phyloP scores from a whole-genome alignment of 1,140 invertebrate species.

The Oryctes rhinoceros region DNA sequence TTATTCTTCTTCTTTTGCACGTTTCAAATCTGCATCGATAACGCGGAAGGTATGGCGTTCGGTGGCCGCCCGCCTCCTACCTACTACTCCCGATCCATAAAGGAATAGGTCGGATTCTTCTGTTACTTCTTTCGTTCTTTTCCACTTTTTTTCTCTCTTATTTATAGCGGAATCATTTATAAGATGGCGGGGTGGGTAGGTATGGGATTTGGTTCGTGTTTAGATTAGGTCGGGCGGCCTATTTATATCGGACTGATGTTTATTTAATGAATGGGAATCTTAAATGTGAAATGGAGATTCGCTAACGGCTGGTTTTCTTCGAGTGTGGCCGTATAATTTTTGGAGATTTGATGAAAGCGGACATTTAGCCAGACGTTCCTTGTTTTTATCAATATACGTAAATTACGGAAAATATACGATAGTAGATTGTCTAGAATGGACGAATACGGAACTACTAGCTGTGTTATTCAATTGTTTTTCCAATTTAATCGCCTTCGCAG shows the following conservation, averaged over 20 bases:
- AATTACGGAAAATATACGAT: too few relatives aligned
- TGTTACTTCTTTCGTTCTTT: conserved; percentile 6
- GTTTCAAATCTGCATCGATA: conserved; percentile 37
- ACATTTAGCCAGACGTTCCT: too few relatives aligned
- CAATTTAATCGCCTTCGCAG: too few relatives aligned
- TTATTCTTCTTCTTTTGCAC: conserved; percentile 35
- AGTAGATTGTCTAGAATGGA: too few relatives aligned
- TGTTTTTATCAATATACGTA: too few relatives aligned
- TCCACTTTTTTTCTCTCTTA: not conserved
- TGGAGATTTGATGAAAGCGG: too few relatives aligned
- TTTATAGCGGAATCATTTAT: conserved; percentile 22
- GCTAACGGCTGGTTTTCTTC: too few relatives aligned
- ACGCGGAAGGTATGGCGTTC: conserved; percentile 2
- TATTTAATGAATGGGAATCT: conserved; percentile 6
- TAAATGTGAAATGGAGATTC: not conserved
- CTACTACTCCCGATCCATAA: not conserved
- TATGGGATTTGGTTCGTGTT: not conserved
- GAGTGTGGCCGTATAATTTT: too few relatives aligned
- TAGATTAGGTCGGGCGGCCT: not conserved
- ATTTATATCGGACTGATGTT: not conserved
- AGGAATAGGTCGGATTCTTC: not conserved
- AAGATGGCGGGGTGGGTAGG: not conserved
- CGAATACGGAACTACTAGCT: too few relatives aligned
- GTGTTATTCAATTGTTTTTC: too few relatives aligned
- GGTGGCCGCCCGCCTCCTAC: too few relatives aligned